Base-by-base conservation (phyloP, 2,888 invertebrate genomes). In the Julus scandinavius region DNA sequence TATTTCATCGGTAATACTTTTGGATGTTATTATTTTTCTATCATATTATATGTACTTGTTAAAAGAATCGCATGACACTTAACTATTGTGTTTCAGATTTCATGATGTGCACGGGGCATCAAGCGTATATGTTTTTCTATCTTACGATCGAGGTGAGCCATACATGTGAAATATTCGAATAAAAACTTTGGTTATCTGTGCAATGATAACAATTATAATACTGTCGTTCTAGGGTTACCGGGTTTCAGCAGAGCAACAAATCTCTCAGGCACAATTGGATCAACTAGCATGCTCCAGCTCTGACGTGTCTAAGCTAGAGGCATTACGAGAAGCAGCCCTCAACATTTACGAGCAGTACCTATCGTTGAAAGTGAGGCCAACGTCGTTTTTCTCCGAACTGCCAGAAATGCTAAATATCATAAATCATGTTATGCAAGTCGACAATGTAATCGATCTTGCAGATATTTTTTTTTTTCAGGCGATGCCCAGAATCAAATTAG, bases 281-380 rank as follows among this genome's bases (percentile, higher is more conserved):
- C 58, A 88, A 63, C 72, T 89, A 29, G 86, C 89, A n/a, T 84
- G 85, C 20, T 50, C 87, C 54, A 54, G 85, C 40, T 29, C 90
- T 17, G 88, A 90, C 2, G 89, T 90, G 11, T 91, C 91, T 9
- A 92, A 92, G 89, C 89, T 92, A n/a, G 92, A 92, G 87, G 90
- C 91, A 84, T 89, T 92, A 72, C 87, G 95, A 89, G 95, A 95
- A 90, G 96, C 96, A 7, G 96, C 96, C 11, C 92, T 93, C 87
- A 95, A 95, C 91, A 95, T 96, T 90, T 95, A 95, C 91, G 95
- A 96, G 89, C 96, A 96, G 91, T 96, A 96, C 92, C 93, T 96
- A 49, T 94, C 95, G 50, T 95, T 96, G 90, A 95, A 95, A 92
- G 94, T 93, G 90, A 89, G 80, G 63, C 88, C 40, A 4, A 63